Conservation (phyloP, 1,140 invertebrate species). For the Andricus grossulariae region DNA sequence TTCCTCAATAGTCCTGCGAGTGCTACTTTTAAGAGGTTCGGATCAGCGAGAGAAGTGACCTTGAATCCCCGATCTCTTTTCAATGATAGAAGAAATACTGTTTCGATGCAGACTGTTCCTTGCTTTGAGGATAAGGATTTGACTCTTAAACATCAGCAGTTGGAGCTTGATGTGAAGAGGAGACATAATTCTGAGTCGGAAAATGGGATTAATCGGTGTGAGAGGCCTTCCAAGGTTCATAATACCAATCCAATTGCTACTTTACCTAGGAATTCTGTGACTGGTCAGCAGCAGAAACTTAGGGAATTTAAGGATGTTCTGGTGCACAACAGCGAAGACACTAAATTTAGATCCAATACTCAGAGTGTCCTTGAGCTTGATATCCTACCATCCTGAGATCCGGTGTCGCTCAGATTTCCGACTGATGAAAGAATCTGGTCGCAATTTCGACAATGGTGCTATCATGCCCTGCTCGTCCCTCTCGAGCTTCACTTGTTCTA, state of each 20-base stretch:
- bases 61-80: constrained; percentile 69
- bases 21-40: constrained; percentile 54
- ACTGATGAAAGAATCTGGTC: background rate
- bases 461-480: constrained; percentile 1
- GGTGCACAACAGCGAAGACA: constrained; percentile 66
- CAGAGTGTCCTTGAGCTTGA: constrained; percentile 71
- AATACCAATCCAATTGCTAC: constrained; percentile 71
- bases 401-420: constrained; percentile 35
- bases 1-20: constrained; percentile 46
- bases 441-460: constrained; percentile 24
- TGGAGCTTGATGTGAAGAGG: constrained; percentile 50
- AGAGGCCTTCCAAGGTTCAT: constrained; percentile 52
- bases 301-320: constrained; percentile 58
- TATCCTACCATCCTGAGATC: constrained; percentile 70
- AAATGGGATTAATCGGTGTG: constrained; percentile 60
- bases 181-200: constrained; percentile 72
- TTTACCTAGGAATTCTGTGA: constrained; percentile 62
- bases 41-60: constrained; percentile 70
- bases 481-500: background rate
- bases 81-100: constrained; percentile 66
- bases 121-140: constrained; percentile 58
- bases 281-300: constrained; percentile 53
- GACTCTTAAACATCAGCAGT: constrained; percentile 35
- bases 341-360: constrained; percentile 39
- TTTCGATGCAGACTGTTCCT: constrained; percentile 70